Base-by-base conservation (phyloP, 2,113 vertebrate genomes). In the Gnathonemus echidnorhynchus region DNA sequence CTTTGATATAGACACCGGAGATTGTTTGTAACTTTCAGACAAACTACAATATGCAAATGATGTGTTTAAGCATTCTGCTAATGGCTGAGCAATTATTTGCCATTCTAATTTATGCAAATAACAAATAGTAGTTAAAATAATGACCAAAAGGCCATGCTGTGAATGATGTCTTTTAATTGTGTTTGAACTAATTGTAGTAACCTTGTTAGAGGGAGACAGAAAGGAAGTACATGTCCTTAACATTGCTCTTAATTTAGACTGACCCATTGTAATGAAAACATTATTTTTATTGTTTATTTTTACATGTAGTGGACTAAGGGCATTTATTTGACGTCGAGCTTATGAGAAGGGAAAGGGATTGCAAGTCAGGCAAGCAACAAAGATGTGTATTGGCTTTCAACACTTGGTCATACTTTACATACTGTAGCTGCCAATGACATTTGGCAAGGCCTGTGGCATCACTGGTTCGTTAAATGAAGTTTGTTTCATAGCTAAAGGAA, bases 81-180 rank as follows among this genome's bases (percentile, higher is more conserved):
- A 85, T 42, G n/a, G 31, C 1, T 80, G 74, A 80, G 74, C 74
- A 80, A 80, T 80, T 80, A 85, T 85, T 85, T 85, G 42, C 45
- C 39, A 48, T 85, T 45, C 45, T 46, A 85, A 85, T 85, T 48
- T n/a, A 45, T 85, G 45, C 45, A 48, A 46, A 85, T 24, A 85
- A 85, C 19, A 85, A 48, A 48, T n/a, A 48, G 83, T n/a, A 46
- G 45, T 85, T 85, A 85, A 85, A 85, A 85, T 80, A 80, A 42
- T 46, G 83, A 9, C 42, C 24, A 48, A 13, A 48, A 85, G 83
- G 39, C 21, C 83, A 21, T 46, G 21, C 83, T 42, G 19, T 48
- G 83, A 85, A 45, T 48, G 45, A 46, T 46, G 39, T 24, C 39
- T 85, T 46, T 85, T 45, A 46, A 85, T 46, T 46, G 83, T 85